Evolutionary conservation across 2,797 vertebrate genomes (phyloP).

Genomic region (Sebastes taczanowskii): DNA sequence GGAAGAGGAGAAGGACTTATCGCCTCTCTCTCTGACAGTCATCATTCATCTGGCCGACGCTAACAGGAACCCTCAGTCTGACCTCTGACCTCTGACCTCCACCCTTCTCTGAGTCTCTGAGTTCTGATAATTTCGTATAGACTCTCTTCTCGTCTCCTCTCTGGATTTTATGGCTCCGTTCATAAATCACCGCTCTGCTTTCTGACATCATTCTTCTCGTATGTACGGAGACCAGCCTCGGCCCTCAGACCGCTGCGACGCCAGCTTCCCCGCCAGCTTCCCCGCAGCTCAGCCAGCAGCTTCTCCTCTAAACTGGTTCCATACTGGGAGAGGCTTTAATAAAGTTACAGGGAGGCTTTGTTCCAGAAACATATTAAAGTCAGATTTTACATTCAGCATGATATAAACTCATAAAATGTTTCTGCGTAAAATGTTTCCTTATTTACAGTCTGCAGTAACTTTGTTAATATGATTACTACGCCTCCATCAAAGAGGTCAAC

Average conservation of each 20-base stretch:
- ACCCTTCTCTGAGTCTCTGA: background rate
- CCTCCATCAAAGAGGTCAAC: background rate
- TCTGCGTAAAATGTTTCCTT: background rate
- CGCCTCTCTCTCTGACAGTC: too few species aligned
- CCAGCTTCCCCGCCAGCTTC: background rate
- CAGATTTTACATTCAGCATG: background rate
- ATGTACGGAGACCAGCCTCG: background rate
- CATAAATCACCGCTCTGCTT: conserved; percentile 24
- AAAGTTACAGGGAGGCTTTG: too few species aligned
- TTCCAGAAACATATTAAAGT: background rate
- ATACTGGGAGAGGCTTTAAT: background rate
- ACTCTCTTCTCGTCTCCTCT: background rate
- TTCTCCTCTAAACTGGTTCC: background rate
- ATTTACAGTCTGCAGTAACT: too few species aligned
- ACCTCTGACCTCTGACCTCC: background rate
- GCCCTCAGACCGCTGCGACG: too few species aligned
- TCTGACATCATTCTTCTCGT: background rate
- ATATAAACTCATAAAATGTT: background rate
- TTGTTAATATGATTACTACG: too few species aligned
- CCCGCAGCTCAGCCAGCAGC: background rate
- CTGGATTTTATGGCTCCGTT: conserved; percentile 7
- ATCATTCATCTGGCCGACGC: background rate
- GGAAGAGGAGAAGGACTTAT: background rate
- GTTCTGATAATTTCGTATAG: too few species aligned
- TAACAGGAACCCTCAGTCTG: background rate